Percentiles rank a stretch among this genome's conserved stretches.
Evolutionary conservation across 2,113 vertebrate species (phyloP).

Genomic region (Parus major): DNA sequence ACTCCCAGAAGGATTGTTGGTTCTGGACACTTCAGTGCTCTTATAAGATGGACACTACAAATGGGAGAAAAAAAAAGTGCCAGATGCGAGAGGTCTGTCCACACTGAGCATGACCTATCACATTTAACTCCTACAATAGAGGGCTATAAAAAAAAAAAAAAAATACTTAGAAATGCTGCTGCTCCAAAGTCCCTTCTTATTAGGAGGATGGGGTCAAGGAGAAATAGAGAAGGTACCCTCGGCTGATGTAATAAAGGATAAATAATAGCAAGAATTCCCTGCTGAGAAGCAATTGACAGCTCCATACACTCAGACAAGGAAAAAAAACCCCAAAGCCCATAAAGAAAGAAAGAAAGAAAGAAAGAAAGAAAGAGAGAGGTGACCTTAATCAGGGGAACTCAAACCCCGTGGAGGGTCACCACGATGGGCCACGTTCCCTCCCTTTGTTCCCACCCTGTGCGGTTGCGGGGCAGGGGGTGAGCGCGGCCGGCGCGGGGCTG

Average conservation of each 20-base stretch:
- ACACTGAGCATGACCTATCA: not conserved
- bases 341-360: not conserved
- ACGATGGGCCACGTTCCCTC: not conserved
- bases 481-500: constrained; percentile 2
- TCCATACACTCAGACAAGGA: not conserved
- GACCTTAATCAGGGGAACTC: not conserved
- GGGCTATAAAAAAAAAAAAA: not conserved
- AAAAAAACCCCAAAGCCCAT: not conserved
- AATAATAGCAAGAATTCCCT: constrained; percentile 31
- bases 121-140: not conserved
- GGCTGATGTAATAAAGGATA: constrained; percentile 23
- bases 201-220: not conserved
- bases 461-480: not conserved
- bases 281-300: constrained; percentile 8
- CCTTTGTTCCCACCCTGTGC: not conserved
- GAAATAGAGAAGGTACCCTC: not conserved
- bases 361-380: not conserved
- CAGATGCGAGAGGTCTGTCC: not conserved
- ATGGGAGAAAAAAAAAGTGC: not conserved
- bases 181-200: not conserved
- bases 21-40: not conserved
- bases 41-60: not conserved
- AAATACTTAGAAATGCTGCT: not conserved
- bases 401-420: not conserved
- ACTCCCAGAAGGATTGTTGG: not conserved